Evolutionary conservation across 1,140 invertebrate genomes (phyloP).

Genomic region (Hyles vespertilio): DNA sequence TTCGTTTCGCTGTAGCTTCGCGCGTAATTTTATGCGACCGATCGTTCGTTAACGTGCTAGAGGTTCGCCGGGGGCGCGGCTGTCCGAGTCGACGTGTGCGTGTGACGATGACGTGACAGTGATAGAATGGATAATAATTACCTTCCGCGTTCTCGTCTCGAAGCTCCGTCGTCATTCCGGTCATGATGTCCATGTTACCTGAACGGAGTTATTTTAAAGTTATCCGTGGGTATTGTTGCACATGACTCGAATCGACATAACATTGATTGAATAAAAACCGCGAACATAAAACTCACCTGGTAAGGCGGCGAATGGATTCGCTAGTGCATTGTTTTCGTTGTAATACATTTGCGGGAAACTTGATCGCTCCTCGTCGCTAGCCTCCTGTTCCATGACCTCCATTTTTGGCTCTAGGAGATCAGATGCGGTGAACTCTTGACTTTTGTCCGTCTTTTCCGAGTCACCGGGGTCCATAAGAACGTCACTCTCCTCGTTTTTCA

Average conservation of each 20-base stretch:
- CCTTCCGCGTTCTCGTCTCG: constrained; percentile 66
- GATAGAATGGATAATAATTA: constrained; percentile 42
- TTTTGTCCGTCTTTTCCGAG: constrained; percentile 54
- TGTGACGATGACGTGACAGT: constrained; percentile 63
- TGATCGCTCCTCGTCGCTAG: constrained; percentile 65
- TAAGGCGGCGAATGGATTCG: constrained; percentile 64
- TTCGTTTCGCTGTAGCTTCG: constrained; percentile 33
- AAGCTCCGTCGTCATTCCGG: constrained; percentile 57
- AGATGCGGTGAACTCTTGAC: constrained; percentile 60
- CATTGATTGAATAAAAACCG: constrained; percentile 3
- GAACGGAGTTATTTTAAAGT: constrained; percentile 4
- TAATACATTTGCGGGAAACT: constrained; percentile 59
- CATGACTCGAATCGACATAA: neutral
- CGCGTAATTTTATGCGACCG: constrained; percentile 56
- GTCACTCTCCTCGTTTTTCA: constrained; percentile 68
- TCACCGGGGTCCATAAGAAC: constrained; percentile 66
- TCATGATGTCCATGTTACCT: constrained; percentile 71
- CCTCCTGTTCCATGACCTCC: constrained; percentile 71
- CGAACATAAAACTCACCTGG: constrained; percentile 43
- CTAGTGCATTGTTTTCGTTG: constrained; percentile 61
- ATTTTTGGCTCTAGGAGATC: constrained; percentile 71
- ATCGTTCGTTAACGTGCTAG: constrained; percentile 31
- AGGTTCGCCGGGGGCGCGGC: constrained; percentile 73
- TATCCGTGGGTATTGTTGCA: neutral
- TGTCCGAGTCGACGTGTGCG: constrained; percentile 72